Conservation (phyloP, 1,140 invertebrate species). For the Lepidurus apus region DNA sequence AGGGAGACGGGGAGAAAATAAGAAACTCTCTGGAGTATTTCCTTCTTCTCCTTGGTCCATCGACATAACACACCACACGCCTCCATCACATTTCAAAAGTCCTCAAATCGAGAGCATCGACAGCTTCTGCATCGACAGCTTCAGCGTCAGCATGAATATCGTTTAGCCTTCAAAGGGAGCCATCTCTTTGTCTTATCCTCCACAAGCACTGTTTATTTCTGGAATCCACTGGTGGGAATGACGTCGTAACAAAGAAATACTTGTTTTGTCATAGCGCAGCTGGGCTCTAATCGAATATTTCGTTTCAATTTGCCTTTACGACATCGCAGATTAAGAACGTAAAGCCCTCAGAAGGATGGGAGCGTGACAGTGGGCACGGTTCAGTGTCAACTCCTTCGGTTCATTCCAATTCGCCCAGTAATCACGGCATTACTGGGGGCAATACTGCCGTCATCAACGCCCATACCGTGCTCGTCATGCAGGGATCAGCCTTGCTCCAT, state of each 20-base stretch:
- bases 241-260: background rate
- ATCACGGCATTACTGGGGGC: background rate
- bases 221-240: background rate
- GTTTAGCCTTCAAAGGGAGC: background rate
- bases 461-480: conserved; percentile 2
- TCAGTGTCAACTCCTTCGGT: conserved; percentile 34
- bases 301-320: background rate
- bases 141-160: background rate
- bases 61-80: background rate
- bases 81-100: background rate
- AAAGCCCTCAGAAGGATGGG: conserved; percentile 31
- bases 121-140: background rate
- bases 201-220: background rate
- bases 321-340: conserved; percentile 28
- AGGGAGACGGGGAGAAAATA: no score
- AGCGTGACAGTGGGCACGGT: conserved; percentile 35
- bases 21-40: background rate
- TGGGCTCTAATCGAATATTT: background rate
- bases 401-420: conserved; percentile 28
- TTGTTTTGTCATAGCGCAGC: background rate
- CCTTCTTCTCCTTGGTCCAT: background rate
- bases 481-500: background rate
- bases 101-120: background rate
- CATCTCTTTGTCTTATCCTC: background rate
- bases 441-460: background rate